Conservation (phyloP, 2,888 invertebrate genomes). For the Stenotaenia linearis region DNA sequence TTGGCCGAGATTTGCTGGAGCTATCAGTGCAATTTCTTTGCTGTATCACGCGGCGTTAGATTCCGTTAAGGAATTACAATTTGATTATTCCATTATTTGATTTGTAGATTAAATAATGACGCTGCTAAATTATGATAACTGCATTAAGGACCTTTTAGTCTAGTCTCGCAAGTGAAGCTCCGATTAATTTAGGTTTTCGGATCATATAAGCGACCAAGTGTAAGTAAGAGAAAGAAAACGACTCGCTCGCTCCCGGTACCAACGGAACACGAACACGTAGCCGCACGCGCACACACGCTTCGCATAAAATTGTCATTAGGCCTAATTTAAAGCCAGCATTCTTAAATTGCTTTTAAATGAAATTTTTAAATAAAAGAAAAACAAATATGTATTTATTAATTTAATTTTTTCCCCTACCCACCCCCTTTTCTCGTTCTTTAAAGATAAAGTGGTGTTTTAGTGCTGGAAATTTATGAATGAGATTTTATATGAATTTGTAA, state of each 20-base stretch:
- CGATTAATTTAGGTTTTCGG: slow-evolving; percentile 24
- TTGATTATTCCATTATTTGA: slow-evolving; percentile 28
- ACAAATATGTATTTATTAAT: neutral
- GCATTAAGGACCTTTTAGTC: slow-evolving; percentile 14
- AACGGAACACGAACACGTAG: neutral
- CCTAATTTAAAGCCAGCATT: neutral
- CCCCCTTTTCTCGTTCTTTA: too few species aligned
- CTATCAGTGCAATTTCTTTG: slow-evolving; percentile 19
- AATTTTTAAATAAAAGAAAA: neutral
- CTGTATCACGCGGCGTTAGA: slow-evolving; percentile 24
- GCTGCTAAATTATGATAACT: slow-evolving; percentile 29
- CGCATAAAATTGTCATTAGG: neutral
- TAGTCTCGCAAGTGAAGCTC: slow-evolving; percentile 17
- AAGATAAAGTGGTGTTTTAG: neutral
- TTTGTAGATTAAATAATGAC: slow-evolving; percentile 26
- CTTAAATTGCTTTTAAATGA: neutral
- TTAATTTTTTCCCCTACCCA: too few species aligned
- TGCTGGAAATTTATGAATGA: too few species aligned
- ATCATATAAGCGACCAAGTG: slow-evolving; percentile 19
- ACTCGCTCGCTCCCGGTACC: neutral
- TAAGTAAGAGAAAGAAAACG: slow-evolving; percentile 24
- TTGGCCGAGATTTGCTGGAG: slow-evolving; percentile 2
- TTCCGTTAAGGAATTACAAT: slow-evolving; percentile 28
- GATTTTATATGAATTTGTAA: too few species aligned
- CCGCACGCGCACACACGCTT: neutral